Percentiles rank a stretch among this genome's conserved stretches.
These are phyloP conservation scores for Mustelus asterias DNA, from an alignment of 2,113 vertebrate genomes.

Conservation along the genomic window DNA sequence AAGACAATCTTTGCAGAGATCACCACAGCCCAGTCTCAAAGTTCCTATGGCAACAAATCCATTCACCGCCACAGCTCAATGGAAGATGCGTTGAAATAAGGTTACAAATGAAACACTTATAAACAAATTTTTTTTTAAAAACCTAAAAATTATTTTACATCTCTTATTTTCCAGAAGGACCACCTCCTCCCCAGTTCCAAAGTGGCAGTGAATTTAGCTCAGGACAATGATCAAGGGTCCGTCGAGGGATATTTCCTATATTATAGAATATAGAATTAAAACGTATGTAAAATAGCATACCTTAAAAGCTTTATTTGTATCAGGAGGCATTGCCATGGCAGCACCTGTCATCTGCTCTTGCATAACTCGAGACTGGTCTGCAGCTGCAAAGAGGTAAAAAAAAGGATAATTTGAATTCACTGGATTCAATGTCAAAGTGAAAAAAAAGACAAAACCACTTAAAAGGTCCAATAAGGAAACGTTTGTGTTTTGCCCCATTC, in stretches of 20 bases:
- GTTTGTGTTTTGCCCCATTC: background rate
- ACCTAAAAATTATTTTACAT: background rate
- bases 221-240: background rate
- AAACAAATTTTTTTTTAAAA: background rate
- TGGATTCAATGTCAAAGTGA: background rate
- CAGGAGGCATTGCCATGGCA: slow-evolving; percentile 96
- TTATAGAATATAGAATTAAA: background rate
- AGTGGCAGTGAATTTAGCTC: background rate
- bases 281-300: slow-evolving; percentile 51
- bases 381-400: slow-evolving; percentile 57
- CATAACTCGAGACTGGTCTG: slow-evolving; percentile 96
- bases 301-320: slow-evolving; percentile 98
- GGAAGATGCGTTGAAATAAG: background rate
- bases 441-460: background rate
- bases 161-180: background rate
- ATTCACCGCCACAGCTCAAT: background rate
- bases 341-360: slow-evolving; percentile 98
- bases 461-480: background rate
- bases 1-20: background rate
- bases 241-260: background rate
- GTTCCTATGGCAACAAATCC: background rate
- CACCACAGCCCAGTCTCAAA: background rate
- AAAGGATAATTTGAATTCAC: background rate
- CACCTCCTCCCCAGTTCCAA: background rate
- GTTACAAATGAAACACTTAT: background rate